Conservation (phyloP, 2,888 invertebrate species). For the Brachylomia viminalis region DNA sequence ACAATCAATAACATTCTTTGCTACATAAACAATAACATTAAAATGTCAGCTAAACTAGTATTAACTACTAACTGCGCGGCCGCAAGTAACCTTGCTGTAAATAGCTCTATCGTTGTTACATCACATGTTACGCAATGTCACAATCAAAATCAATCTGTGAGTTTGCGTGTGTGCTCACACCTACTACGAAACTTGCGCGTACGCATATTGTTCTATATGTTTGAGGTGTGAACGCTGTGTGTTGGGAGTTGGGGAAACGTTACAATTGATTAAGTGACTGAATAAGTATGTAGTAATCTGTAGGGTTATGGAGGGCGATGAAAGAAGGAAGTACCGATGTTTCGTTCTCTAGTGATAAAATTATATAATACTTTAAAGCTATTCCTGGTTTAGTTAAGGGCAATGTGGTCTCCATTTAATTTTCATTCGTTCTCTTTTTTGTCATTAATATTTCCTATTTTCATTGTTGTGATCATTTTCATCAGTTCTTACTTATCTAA, state of each 20-base stretch:
- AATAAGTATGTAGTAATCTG: not conserved
- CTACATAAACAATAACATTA: slow-evolving; percentile 36
- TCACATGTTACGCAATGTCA: slow-evolving; percentile 69
- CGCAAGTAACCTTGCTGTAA: slow-evolving; percentile 64
- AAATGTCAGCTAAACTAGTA: slow-evolving; percentile 40
- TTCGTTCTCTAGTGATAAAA: too few species aligned
- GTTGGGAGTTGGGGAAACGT: slow-evolving; percentile 14
- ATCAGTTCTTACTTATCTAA: not conserved
- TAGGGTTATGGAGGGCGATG: not conserved
- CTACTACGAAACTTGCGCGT: slow-evolving; percentile 27
- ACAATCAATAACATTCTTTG: slow-evolving; percentile 16
- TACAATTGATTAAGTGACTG: slow-evolving; percentile 22
- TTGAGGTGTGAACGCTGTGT: slow-evolving; percentile 14
- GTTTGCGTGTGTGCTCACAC: slow-evolving; percentile 30
- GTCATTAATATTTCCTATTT: not conserved
- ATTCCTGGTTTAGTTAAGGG: too few species aligned
- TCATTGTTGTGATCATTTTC: not conserved
- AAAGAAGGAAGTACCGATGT: not conserved
- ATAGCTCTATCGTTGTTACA: slow-evolving; percentile 68
- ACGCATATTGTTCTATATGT: slow-evolving; percentile 45
- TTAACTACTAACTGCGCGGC: slow-evolving; percentile 39
- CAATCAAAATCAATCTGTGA: slow-evolving; percentile 62
- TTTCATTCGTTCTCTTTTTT: accelerated
- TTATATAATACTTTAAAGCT: too few species aligned
- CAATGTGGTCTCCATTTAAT: not conserved